These are phyloP conservation scores for Dicyrtoma fusca DNA, from an alignment of 2,888 invertebrate species.

Conservation along the genomic window DNA sequence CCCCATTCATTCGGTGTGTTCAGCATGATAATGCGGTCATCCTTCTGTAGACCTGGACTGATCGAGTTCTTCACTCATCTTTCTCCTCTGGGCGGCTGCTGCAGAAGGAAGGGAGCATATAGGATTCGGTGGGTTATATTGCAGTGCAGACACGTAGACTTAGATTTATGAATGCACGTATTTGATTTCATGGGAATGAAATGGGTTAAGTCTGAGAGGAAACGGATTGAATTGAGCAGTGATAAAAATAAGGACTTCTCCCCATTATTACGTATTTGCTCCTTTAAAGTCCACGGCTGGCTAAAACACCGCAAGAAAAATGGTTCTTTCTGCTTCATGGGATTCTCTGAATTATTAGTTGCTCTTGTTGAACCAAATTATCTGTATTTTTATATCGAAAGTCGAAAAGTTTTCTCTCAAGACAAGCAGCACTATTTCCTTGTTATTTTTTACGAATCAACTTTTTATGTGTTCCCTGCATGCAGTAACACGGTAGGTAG, in stretches of 20 bases:
- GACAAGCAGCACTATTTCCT: too few species aligned
- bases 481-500: too few species aligned
- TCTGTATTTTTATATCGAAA: too few species aligned
- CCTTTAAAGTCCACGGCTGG: slow-evolving; percentile 7
- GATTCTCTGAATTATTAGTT: too few species aligned
- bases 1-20: too few species aligned
- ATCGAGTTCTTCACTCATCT: slow-evolving; percentile 7
- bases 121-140: neutral
- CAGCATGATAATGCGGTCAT: neutral
- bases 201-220: slow-evolving; percentile 17
- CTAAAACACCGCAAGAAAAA: neutral
- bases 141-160: slow-evolving; percentile 19
- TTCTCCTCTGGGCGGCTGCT: neutral
- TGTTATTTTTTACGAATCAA: too few species aligned
- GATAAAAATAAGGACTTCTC: slow-evolving; percentile 14
- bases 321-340: too few species aligned
- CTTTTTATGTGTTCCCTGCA: too few species aligned
- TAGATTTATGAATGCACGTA: slow-evolving; percentile 32
- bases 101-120: neutral
- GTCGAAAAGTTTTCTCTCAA: too few species aligned
- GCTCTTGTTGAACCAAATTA: too few species aligned
- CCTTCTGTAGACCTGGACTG: neutral
- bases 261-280: neutral
- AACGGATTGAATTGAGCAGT: slow-evolving; percentile 12
- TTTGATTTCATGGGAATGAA: slow-evolving; percentile 36